These are phyloP conservation scores for Timandra comae DNA, from an alignment of 2,888 invertebrate genomes.

Conservation along the genomic window DNA sequence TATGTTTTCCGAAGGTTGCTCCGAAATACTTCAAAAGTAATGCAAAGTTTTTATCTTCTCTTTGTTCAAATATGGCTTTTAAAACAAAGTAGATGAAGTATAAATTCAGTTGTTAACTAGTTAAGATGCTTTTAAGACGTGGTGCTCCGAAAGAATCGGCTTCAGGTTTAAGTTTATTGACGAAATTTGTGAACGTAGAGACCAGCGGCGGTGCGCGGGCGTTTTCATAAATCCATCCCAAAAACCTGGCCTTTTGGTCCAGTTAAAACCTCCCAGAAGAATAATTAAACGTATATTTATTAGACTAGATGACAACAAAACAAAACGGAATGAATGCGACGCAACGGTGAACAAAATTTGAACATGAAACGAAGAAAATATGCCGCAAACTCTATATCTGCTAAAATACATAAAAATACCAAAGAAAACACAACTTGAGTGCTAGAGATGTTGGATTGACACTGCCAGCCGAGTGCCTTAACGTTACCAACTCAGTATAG, in stretches of 20 bases:
- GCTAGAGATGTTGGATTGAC: slow-evolving; percentile 24
- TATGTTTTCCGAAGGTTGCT: too few species aligned
- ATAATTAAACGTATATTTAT: slow-evolving; percentile 27
- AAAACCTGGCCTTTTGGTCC: slow-evolving; percentile 40
- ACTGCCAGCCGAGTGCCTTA: slow-evolving; percentile 54
- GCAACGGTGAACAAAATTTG: slow-evolving; percentile 28
- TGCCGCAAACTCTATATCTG: slow-evolving; percentile 59
- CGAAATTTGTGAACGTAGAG: too few species aligned
- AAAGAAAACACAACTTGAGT: slow-evolving; percentile 50
- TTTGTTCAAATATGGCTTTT: too few species aligned
- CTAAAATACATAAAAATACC: slow-evolving; percentile 70
- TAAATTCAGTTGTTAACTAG: too few species aligned
- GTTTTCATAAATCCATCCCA: slow-evolving; percentile 39
- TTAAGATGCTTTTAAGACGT: background rate
- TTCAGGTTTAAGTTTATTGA: too few species aligned
- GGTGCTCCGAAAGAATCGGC: slow-evolving; percentile 31
- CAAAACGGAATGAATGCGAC: slow-evolving; percentile 25
- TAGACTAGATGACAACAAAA: slow-evolving; percentile 17
- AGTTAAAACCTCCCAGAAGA: slow-evolving; percentile 39
- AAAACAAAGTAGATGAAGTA: too few species aligned
- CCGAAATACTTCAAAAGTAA: too few species aligned
- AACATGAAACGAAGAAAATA: slow-evolving; percentile 69
- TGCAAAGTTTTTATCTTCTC: too few species aligned
- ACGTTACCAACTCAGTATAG: slow-evolving; percentile 41
- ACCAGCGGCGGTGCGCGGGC: slow-evolving; percentile 26